phyloP scores from a whole-genome alignment of 2,888 invertebrate species.

The Caenorhabditis angaria region DNA sequence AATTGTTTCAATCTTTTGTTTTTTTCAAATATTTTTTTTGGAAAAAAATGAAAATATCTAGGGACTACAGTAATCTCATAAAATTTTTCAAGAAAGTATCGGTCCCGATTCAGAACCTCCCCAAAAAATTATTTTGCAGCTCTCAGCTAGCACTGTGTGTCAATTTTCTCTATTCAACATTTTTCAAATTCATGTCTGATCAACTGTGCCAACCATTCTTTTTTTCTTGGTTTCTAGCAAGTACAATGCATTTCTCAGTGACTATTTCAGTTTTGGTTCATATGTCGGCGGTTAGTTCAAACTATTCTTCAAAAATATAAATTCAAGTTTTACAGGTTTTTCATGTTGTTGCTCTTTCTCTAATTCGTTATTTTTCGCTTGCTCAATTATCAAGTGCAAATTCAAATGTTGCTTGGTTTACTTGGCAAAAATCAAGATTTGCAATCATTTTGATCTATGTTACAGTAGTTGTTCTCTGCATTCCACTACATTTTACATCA shows the following conservation, averaged over 20 bases:
- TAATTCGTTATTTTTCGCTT: slow-evolving; percentile 65
- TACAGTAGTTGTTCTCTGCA: slow-evolving; percentile 58
- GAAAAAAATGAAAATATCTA: no score
- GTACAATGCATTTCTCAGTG: slow-evolving; percentile 61
- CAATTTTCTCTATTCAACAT: slow-evolving; percentile 67
- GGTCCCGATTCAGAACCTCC: background rate
- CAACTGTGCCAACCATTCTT: slow-evolving; percentile 61
- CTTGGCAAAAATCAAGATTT: slow-evolving; percentile 58
- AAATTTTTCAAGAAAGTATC: background rate
- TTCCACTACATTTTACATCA: slow-evolving; percentile 65
- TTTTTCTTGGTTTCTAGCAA: slow-evolving; percentile 54
- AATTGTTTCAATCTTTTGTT: slow-evolving; percentile 19
- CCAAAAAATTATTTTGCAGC: slow-evolving; percentile 47
- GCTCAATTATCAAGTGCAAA: slow-evolving; percentile 52
- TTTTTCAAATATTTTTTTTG: slow-evolving; percentile 22
- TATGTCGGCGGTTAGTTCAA: slow-evolving; percentile 58
- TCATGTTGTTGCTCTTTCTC: slow-evolving; percentile 66
- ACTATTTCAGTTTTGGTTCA: slow-evolving; percentile 67
- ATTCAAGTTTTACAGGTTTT: slow-evolving; percentile 50
- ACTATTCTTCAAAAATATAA: background rate
- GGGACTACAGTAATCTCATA: background rate
- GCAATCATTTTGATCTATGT: slow-evolving; percentile 59
- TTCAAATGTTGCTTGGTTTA: slow-evolving; percentile 64
- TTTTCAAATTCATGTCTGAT: slow-evolving; percentile 67
- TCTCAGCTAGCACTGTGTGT: slow-evolving; percentile 64